These are phyloP conservation scores for Pasiphila rectangulata DNA, from an alignment of 2,888 invertebrate species.

Conservation along the genomic window DNA sequence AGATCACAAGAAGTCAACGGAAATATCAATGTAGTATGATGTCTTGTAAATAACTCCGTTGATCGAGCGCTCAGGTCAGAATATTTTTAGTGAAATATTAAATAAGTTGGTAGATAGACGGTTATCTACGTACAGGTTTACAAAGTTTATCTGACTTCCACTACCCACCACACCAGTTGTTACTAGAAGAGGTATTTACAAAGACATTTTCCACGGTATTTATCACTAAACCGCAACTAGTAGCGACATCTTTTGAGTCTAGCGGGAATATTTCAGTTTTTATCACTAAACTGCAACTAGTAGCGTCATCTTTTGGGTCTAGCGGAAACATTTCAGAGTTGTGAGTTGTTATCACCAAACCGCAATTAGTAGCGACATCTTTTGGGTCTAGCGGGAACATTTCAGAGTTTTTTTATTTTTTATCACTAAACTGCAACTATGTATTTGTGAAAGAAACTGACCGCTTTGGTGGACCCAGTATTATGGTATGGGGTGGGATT, in stretches of 20 bases:
- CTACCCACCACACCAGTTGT: not conserved
- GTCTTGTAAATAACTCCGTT: constrained; percentile 8
- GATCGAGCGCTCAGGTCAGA: constrained; percentile 2
- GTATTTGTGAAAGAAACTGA: too few relatives aligned
- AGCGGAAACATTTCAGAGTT: too few relatives aligned
- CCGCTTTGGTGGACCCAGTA: too few relatives aligned
- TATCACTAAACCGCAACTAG: not conserved
- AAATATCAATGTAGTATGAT: constrained; percentile 3
- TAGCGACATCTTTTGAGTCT: constrained; percentile 25
- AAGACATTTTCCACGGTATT: not conserved
- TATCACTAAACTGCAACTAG: too few relatives aligned
- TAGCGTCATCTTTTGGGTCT: too few relatives aligned
- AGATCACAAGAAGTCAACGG: constrained; percentile 17
- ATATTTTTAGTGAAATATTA: constrained; percentile 7
- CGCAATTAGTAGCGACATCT: too few relatives aligned
- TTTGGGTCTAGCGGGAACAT: too few relatives aligned
- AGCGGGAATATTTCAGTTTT: too few relatives aligned
- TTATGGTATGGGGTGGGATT: too few relatives aligned
- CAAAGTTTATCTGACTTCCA: constrained; percentile 1
- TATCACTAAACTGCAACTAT: too few relatives aligned
- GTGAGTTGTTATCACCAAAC: too few relatives aligned
- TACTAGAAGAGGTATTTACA: not conserved
- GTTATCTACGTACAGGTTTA: constrained; percentile 7
- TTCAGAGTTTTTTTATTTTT: too few relatives aligned
- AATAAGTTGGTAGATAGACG: not conserved